Percentiles rank a stretch among this genome's conserved stretches.
These are phyloP conservation scores for Papilio machaon DNA, from an alignment of 1,140 invertebrate genomes.

Conservation along the genomic window DNA sequence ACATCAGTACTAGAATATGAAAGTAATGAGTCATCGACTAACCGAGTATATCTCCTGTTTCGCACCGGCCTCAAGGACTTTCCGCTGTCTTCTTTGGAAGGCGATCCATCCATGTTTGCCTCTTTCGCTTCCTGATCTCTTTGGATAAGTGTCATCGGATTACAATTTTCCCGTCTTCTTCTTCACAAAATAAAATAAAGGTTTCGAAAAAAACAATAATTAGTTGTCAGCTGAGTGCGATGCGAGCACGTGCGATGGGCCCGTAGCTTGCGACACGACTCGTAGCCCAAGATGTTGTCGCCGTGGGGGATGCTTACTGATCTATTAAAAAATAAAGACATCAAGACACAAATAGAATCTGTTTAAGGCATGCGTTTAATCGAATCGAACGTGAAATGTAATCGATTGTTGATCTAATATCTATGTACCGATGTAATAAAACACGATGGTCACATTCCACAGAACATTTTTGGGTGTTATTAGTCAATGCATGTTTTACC, in stretches of 20 bases:
- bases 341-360: constrained; percentile 80
- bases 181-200: constrained; percentile 2
- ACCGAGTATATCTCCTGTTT: constrained; percentile 83
- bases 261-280: constrained; percentile 70
- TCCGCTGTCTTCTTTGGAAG: constrained; percentile 63
- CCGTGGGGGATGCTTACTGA: constrained; percentile 77
- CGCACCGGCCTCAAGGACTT: constrained; percentile 82
- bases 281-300: constrained; percentile 66
- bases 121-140: constrained; percentile 56
- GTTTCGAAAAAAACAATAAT: constrained; percentile 29
- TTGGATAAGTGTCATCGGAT: constrained; percentile 73
- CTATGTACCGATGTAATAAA: constrained; percentile 80
- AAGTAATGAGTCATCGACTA: constrained; percentile 75
- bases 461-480: constrained; percentile 75
- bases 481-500: constrained; percentile 39
- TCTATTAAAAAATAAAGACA: constrained; percentile 82
- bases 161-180: neutral
- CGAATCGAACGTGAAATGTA: constrained; percentile 57
- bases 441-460: constrained; percentile 80
- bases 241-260: constrained; percentile 72
- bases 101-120: constrained; percentile 60
- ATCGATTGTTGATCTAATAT: constrained; percentile 57
- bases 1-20: constrained; percentile 56
- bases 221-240: constrained; percentile 41
- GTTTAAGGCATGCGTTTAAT: constrained; percentile 65